Percentiles rank a stretch among this genome's conserved stretches.
Conservation (phyloP, 2,888 invertebrate genomes). For the Dioctria rufipes region DNA sequence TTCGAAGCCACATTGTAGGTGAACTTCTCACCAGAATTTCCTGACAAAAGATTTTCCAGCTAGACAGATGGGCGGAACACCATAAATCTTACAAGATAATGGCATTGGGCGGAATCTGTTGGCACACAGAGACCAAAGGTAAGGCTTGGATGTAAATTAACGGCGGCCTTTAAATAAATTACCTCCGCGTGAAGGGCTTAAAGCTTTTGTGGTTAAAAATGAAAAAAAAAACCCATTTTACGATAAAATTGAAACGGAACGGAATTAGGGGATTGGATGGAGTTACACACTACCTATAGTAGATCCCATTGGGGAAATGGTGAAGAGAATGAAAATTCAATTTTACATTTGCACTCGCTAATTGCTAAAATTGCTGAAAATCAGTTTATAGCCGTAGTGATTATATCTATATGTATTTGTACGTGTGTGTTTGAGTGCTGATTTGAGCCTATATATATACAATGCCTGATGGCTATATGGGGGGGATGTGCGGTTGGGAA, state of each 20-base stretch:
- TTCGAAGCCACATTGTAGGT: slow-evolving; percentile 43
- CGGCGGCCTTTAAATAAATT: slow-evolving; percentile 54
- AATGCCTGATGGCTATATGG: no score
- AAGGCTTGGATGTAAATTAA: slow-evolving; percentile 53
- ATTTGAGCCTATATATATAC: no score
- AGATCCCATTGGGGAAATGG: background rate
- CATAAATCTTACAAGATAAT: slow-evolving; percentile 49
- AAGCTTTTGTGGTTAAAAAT: slow-evolving; percentile 11
- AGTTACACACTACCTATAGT: background rate
- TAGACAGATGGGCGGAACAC: slow-evolving; percentile 52
- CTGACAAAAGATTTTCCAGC: slow-evolving; percentile 51
- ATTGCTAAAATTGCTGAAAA: slow-evolving; percentile 52
- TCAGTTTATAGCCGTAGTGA: slow-evolving; percentile 33
- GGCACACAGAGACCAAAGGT: slow-evolving; percentile 51
- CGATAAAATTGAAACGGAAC: slow-evolving; percentile 40
- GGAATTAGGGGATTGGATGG: slow-evolving; percentile 1
- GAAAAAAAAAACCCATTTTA: background rate
- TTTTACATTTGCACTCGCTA: slow-evolving; percentile 48
- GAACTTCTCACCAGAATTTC: slow-evolving; percentile 50
- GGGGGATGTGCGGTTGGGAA: slow-evolving; percentile 6
- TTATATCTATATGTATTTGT: slow-evolving; percentile 7
- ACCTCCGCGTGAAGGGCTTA: slow-evolving; percentile 48
- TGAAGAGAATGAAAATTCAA: slow-evolving; percentile 44
- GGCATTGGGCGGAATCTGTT: slow-evolving; percentile 52
- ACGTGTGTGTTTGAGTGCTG: slow-evolving; percentile 3